A percentile compares a stretch with the other conserved stretches of the same genome.
Evolutionary conservation across 2,797 vertebrate genomes (phyloP).

Genomic region (Atherinosoma microstoma): DNA sequence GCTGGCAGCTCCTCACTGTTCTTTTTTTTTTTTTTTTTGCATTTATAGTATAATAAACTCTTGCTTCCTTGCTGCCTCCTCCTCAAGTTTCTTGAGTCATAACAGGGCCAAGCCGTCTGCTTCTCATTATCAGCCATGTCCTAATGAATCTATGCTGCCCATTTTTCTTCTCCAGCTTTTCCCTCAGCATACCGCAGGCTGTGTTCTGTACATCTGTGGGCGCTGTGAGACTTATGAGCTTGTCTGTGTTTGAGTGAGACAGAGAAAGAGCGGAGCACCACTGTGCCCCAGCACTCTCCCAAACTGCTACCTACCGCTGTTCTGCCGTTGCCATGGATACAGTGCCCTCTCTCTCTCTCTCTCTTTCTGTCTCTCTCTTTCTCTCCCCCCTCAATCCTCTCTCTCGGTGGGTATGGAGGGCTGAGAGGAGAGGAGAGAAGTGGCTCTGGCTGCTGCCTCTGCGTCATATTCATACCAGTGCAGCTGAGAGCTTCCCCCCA

Average conservation of each 20-base stretch:
- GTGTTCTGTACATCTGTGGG: conserved; percentile 40
- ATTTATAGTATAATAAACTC: conserved; percentile 3
- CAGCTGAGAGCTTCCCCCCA: conserved; percentile 76
- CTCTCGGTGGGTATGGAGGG: conserved; percentile 79
- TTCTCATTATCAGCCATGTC: conserved; percentile 48
- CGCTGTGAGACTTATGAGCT: conserved; percentile 51
- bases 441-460: conserved; percentile 84
- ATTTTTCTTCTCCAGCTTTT: conserved; percentile 28
- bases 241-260: conserved; percentile 40
- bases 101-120: conserved; percentile 45
- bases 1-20: neutral
- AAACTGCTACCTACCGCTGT: conserved; percentile 81
- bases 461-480: conserved; percentile 88
- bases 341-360: conserved; percentile 79
- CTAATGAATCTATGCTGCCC: conserved; percentile 35
- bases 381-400: conserved; percentile 56
- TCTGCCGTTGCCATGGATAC: conserved; percentile 90
- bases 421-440: conserved; percentile 75
- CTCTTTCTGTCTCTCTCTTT: conserved; percentile 33
- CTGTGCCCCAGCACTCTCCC: conserved; percentile 79
- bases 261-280: conserved; percentile 57
- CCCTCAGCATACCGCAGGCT: conserved; percentile 32
- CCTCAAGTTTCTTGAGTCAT: conserved; percentile 26
- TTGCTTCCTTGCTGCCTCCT: conserved; percentile 15
- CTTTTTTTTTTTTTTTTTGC: neutral